phyloP scores from a whole-genome alignment of 2,888 invertebrate genomes.

The Trachelus tabidus region DNA sequence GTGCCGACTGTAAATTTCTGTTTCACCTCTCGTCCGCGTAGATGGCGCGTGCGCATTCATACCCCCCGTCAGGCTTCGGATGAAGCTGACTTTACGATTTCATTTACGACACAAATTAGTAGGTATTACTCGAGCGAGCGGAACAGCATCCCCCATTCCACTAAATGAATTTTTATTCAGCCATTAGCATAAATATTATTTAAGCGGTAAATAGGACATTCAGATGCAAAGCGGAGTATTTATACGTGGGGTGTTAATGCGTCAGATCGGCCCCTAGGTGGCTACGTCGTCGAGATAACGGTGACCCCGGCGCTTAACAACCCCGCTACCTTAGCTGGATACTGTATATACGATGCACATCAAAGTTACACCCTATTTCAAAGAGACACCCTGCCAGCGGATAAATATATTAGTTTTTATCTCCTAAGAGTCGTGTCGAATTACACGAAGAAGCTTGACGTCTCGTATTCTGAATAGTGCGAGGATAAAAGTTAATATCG shows the following conservation, averaged over 20 bases:
- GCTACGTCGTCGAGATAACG: slow-evolving; percentile 29
- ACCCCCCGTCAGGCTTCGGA: neutral
- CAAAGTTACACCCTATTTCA: neutral
- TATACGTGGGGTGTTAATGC: slow-evolving; percentile 32
- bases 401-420: too few relatives aligned
- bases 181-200: slow-evolving; percentile 42
- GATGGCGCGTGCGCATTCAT: neutral
- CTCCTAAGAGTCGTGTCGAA: too few relatives aligned
- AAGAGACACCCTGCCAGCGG: neutral
- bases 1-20: too few relatives aligned
- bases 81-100: slow-evolving; percentile 31
- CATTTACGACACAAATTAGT: slow-evolving; percentile 37
- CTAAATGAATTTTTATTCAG: slow-evolving; percentile 40
- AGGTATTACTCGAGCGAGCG: slow-evolving; percentile 28
- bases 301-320: slow-evolving; percentile 26
- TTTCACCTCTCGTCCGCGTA: too few relatives aligned
- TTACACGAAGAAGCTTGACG: too few relatives aligned
- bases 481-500: too few relatives aligned
- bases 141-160: slow-evolving; percentile 25
- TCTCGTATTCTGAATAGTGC: too few relatives aligned
- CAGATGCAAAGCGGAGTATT: slow-evolving; percentile 36
- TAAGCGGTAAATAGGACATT: slow-evolving; percentile 37
- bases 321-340: slow-evolving; percentile 14
- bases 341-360: neutral
- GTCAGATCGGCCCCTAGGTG: slow-evolving; percentile 24